Conservation (phyloP, 1,140 invertebrate species). For the Zaprionus ghesquierei region DNA sequence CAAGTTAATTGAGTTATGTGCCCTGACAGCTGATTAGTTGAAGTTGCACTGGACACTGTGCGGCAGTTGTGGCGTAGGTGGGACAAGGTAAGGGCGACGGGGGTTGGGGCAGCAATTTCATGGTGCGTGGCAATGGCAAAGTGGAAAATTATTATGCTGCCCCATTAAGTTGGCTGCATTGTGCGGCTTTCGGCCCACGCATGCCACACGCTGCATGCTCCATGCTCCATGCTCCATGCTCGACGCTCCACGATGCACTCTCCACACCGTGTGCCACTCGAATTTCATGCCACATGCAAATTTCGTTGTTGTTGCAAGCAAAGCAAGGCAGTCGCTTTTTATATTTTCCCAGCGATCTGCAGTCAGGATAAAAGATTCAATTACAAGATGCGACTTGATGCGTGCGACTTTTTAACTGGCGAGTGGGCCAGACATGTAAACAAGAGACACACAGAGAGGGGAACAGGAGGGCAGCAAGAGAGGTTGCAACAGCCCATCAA, state of each 20-base stretch:
- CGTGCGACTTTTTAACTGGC: slow-evolving; percentile 57
- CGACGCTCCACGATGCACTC: slow-evolving; percentile 30
- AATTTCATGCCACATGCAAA: slow-evolving; percentile 32
- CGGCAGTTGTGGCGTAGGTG: background rate
- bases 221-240: slow-evolving; percentile 44
- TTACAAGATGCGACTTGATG: slow-evolving; percentile 59
- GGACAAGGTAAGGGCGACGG: background rate
- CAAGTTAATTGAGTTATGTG: slow-evolving; percentile 79
- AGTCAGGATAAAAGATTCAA: slow-evolving; percentile 74
- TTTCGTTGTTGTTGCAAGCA: slow-evolving; percentile 4
- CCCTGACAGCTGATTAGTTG: slow-evolving; percentile 75
- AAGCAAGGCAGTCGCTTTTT: slow-evolving; percentile 29
- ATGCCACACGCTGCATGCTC: slow-evolving; percentile 31
- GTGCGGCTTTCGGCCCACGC: slow-evolving; percentile 61
- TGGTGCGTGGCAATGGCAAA: slow-evolving; percentile 52
- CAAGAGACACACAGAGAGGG: slow-evolving; percentile 31
- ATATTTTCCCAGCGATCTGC: slow-evolving; percentile 62
- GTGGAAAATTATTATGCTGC: slow-evolving; percentile 75
- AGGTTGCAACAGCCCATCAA: slow-evolving; percentile 64
- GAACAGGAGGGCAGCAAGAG: slow-evolving; percentile 4
- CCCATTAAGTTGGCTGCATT: slow-evolving; percentile 68
- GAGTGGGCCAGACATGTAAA: slow-evolving; percentile 68
- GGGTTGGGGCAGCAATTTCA: slow-evolving; percentile 37
- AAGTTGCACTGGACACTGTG: slow-evolving; percentile 29
- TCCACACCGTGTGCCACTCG: slow-evolving; percentile 15